Base-by-base conservation (phyloP, 2,113 vertebrate genomes). In the Petromus typicus region DNA sequence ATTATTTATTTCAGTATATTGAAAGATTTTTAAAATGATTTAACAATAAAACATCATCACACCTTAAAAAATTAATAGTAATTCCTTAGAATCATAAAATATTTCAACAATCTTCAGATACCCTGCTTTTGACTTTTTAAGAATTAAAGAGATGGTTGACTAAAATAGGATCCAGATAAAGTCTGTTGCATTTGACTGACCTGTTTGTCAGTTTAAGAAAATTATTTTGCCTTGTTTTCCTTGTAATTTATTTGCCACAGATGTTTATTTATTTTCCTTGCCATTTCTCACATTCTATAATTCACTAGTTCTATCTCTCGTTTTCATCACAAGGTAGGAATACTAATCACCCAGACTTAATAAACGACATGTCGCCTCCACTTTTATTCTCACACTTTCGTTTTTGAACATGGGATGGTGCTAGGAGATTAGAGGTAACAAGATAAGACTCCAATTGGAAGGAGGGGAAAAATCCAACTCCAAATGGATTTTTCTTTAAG, bases 401-500 rank as follows among this genome's bases (percentile, higher is more conserved):
- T 67, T 96, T 75, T 48, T 71, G 51, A 34, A 40, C 54, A 30
- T 90, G 45, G 63, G 66, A 69, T 43, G n/a, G 66, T 64, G 64
- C 63, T 92, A n/a, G 51, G 63, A 66, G 40, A 93, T 93, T 84
- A 86, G 91, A 71, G 63, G 79, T 93, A 96, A 96, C 81, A 93
- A 88, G 87, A 95, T 79, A 93, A 93, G 91, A 93, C 79, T 97
- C 66, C 59, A 97, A 86, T 96, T 97, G 82, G 69, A 89, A 92
- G 67, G 9, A 79, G 10, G 66, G 23, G 34, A 0, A 27, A 22
- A 78, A 37, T 20, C 32, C 79, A 93, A 89, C 57, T 95, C 90
- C 91, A 96, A 97, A 75, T 88, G 93, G 59, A 95, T 91, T 97
- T 97, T 94, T 94, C 96, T 96, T 95, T 87, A 93, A 95, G 93